Evolutionary conservation across 2,113 vertebrate species (phyloP), one percentile per base, ranked within the genome.

Genomic region (Grammomys surdaster): DNA sequence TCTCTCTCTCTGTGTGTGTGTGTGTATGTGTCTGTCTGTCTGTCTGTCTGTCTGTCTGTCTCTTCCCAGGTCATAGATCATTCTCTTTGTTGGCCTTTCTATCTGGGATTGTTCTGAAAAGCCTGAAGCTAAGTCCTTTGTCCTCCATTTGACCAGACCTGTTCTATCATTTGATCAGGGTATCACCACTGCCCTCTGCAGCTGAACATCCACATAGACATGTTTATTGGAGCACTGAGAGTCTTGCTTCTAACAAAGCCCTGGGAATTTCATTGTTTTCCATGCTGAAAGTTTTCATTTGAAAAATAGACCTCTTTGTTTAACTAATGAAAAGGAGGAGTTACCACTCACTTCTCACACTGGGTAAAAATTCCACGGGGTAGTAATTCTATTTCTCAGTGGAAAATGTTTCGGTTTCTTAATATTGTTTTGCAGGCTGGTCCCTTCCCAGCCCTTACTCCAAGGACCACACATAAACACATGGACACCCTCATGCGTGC

Each of bases 241-340:
- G 85, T 81, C 96, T 80, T 10, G 0, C 89, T 93, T 92, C 92
- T 92, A 0, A 94, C 84, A 96, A 96, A 96, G 91, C 91, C 94
- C 51, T 0, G 11, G 96, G 96, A 97, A 97, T 97, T 93, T 89
- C 73, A 93, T 94, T 97, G 96, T 97, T 96, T 98, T 96, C 95
- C 95, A 96, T 96, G n/a, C 82, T 77, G 94, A 81, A 97, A 97
- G 93, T 97, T 96, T 97, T 97, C 96, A 87, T 97, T 97, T 97
- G 96, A 97, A 97, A 97, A 98, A 97, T 96, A 97, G 96, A 95
- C 75, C 82, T 97, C 98, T 97, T 98, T 98, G 98, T 97, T 98
- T 96, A 97, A 91, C 93, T 97, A 96, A 96, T 96, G 96, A 97
- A 96, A 97, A 97, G 97, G 98, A 96, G 96, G 96, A 94, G 97